Conservation (phyloP, 1,140 invertebrate species). For the Bombus huntii region DNA sequence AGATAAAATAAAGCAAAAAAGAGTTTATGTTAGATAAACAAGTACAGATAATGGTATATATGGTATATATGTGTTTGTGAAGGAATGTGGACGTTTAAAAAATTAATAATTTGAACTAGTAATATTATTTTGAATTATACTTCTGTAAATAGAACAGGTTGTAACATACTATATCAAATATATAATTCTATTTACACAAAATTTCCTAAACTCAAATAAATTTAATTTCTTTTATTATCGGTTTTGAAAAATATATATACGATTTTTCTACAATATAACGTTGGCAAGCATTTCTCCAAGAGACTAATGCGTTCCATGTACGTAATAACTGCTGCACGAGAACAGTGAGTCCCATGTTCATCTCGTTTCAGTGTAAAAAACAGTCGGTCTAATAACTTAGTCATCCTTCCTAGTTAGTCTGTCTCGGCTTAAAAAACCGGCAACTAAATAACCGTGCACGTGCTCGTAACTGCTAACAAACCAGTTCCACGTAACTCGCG, state of each 20-base stretch:
- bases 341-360: slow-evolving; percentile 2
- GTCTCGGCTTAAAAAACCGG: slow-evolving; percentile 6
- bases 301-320: too few relatives aligned
- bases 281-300: background rate
- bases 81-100: too few relatives aligned
- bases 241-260: background rate
- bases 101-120: too few relatives aligned
- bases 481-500: background rate
- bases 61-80: too few relatives aligned
- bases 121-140: too few relatives aligned
- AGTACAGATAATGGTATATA: too few relatives aligned
- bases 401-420: slow-evolving; percentile 20
- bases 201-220: background rate
- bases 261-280: background rate
- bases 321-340: background rate
- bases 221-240: background rate
- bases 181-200: too few relatives aligned
- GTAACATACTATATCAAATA: too few relatives aligned
- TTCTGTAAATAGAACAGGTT: too few relatives aligned
- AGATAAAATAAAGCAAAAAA: too few relatives aligned
- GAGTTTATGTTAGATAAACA: too few relatives aligned
- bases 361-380: slow-evolving; percentile 18
- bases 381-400: slow-evolving; percentile 29
- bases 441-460: slow-evolving; percentile 22
- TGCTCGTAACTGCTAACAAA: background rate